Evolutionary conservation across 2,113 vertebrate genomes (phyloP), one percentile per base, ranked within the genome.

Genomic region (Protobothrops mucrosquamatus): DNA sequence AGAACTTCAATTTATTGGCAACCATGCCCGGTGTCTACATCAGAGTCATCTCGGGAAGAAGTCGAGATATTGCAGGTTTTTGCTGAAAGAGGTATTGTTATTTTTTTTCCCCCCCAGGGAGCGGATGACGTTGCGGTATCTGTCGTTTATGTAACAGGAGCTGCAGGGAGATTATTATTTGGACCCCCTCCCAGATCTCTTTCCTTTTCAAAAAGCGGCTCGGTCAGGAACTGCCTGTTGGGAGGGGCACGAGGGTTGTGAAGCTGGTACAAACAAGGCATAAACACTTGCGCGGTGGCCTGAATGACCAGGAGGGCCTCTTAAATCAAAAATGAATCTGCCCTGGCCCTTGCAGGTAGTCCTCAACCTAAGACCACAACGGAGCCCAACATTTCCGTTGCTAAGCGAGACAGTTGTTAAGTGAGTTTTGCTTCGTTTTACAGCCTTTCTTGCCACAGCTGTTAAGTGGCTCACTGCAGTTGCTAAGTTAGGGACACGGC

Each of bases 51-150:
- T 92, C 39, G 11, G 11, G 54, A 39, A 46, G 55, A 86, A 81
- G 46, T 23, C 26, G 43, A 48, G 3, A 22, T 6, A n/a, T 55
- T n/a, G 4, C 54, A 64, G 9, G 52, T n/a, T 81, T 3, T 14
- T 87, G 34, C 74, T 85, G 91, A 93, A 89, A 85, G 87, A 86
- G 34, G 20, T 56, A n/a, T 92, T 92, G 91, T 92, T 86, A 34
- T 88, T 46, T 57, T n/a, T 39, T 39, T 0, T n/a, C n/a, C n/a
- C 24, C 39, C 51, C 51, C 12, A 48, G 10, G 15, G 51, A 8
- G 10, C 7, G 11, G 61, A 15, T 54, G n/a, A 22, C 10, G 0
- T 91, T 22, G 2, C 7, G 10, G n/a, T n/a, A n/a, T n/a, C n/a
- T n/a, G n/a, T 22, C 51, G 52, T 18, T 86, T 93, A 87, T 48